Evolutionary conservation across 2,113 vertebrate species (phyloP), one percentile per base, ranked within the genome.

Genomic region (Leptocoma aspasia): DNA sequence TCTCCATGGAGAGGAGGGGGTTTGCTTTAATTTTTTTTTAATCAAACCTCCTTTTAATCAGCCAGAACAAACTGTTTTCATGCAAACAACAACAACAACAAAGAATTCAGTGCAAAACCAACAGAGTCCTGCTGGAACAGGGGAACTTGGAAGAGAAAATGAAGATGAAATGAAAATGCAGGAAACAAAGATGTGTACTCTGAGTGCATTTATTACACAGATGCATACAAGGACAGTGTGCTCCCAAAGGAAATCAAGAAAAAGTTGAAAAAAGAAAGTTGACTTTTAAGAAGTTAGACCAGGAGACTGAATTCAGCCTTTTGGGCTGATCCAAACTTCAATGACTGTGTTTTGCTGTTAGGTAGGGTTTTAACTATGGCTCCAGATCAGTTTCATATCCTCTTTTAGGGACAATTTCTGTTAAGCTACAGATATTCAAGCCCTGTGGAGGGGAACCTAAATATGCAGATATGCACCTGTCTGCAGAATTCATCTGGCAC

Each of bases 31-130:
- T 61, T 61, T 91, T 88, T 88, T 89, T 91, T 76, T 11, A 83
- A 96, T 93, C 76, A 92, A 95, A 86, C 42, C 21, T 88, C 64
- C 52, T 89, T 94, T 90, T 97, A 96, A 95, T 94, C 57, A 90
- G 49, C 53, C 60, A 71, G 31, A 92, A 76, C 64, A 93, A 90
- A 95, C 75, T 60, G 64, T 44, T 86, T 92, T 44, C 56, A 81
- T 0, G 1, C 31, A 92, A 60, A 39, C 22, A 75, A 39, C 33
- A 56, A 49, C 54, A 57, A 23, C 39, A 72, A 60, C 23, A 37
- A 71, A 85, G 17, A 77, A 87, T 18, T 77, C 68, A 73, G 47
- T 73, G 64, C 39, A 90, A 85, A 7, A 47, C 3, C 54, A 86
- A 71, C n/a, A 71, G 53, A 70, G 49, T 59, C 79, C 80, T 88